Evolutionary conservation across 1,140 invertebrate species (phyloP).

Genomic region (Mycetomoellerius zeteki): DNA sequence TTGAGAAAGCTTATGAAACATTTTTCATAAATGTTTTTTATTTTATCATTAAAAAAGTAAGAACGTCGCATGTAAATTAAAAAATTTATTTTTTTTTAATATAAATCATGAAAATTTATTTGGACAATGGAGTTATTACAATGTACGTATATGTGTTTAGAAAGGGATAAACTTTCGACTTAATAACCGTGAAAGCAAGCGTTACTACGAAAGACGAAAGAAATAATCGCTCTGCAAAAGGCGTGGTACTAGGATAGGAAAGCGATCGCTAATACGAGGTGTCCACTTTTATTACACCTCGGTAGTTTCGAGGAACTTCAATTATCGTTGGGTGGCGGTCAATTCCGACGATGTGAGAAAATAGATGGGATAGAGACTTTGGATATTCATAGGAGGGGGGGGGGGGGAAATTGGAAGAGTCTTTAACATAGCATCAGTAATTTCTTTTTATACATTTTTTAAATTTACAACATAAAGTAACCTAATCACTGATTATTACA

Average conservation of each 20-base stretch:
- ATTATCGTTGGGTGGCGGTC: conserved; percentile 68
- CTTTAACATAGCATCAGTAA: neutral
- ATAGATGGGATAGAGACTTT: conserved; percentile 10
- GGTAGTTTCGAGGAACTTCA: conserved; percentile 53
- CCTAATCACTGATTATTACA: neutral
- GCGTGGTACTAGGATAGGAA: conserved; percentile 52
- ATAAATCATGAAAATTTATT: conserved; percentile 15
- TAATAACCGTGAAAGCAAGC: conserved; percentile 72
- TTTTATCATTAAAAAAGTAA: neutral
- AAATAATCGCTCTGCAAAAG: conserved; percentile 60
- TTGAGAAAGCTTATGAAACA: neutral
- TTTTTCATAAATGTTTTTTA: neutral
- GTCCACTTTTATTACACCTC: conserved; percentile 72
- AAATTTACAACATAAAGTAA: neutral
- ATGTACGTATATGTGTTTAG: conserved; percentile 65
- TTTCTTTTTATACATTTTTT: neutral
- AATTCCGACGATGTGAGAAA: conserved; percentile 65
- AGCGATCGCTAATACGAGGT: conserved; percentile 67
- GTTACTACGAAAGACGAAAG: conserved; percentile 24
- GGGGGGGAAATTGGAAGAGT: neutral
- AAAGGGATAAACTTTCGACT: conserved; percentile 70
- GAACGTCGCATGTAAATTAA: neutral
- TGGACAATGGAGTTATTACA: conserved; percentile 46
- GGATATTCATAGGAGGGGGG: neutral
- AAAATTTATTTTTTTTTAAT: conserved; percentile 13